Conservation (phyloP, 2,797 vertebrate genomes). For the Sphenopsis melanotis region DNA sequence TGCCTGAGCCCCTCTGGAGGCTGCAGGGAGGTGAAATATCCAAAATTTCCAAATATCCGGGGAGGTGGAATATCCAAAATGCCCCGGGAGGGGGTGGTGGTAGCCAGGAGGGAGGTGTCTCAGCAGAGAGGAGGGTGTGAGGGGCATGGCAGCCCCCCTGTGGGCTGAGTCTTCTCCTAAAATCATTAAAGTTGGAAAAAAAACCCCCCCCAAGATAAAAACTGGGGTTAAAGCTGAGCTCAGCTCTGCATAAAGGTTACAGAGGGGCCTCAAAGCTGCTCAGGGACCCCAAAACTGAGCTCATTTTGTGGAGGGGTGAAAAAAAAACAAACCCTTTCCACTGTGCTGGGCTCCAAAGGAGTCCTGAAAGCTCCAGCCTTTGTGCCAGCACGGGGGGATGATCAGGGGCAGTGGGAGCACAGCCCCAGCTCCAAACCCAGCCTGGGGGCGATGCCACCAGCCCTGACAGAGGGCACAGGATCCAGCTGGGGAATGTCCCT, state of each 20-base stretch:
- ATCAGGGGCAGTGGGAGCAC: neutral
- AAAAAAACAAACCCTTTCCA: neutral
- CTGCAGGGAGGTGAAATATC: neutral
- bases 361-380: neutral
- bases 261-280: neutral
- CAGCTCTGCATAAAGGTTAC: neutral
- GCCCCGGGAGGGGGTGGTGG: neutral
- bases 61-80: neutral
- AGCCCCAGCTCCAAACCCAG: neutral
- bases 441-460: neutral
- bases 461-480: neutral
- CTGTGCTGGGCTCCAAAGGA: rapidly evolving
- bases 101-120: neutral
- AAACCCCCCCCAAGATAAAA: neutral
- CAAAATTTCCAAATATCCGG: neutral
- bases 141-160: neutral
- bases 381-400: neutral
- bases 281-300: neutral
- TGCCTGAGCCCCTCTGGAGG: neutral
- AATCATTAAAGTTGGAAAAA: neutral
- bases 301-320: neutral
- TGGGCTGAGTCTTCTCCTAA: neutral
- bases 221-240: neutral
- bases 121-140: neutral
- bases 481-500: neutral